Percentiles rank a stretch among this genome's conserved stretches.
These are phyloP conservation scores for Nomada goodeniana DNA, from an alignment of 2,888 invertebrate genomes.

Conservation along the genomic window DNA sequence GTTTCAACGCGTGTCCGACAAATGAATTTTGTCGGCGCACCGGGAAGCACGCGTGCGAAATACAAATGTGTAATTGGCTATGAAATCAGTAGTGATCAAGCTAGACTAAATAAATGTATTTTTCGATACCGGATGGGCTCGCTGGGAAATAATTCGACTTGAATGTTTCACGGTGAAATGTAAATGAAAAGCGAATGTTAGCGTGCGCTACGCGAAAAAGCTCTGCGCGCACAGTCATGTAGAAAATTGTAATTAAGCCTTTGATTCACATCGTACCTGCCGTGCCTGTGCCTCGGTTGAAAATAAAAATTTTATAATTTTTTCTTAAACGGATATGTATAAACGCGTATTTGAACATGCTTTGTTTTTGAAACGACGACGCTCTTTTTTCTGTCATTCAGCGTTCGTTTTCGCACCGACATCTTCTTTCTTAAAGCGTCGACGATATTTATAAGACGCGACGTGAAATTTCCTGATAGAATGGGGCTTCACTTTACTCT, in stretches of 20 bases:
- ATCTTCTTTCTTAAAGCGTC: neutral
- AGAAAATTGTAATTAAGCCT: conserved; percentile 76
- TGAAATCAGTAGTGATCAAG: neutral
- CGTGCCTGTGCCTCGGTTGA: conserved; percentile 40
- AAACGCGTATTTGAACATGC: neutral
- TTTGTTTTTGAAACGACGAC: neutral
- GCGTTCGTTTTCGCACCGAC: neutral
- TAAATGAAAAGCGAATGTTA: conserved; percentile 26
- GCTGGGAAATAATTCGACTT: neutral
- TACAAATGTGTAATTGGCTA: neutral
- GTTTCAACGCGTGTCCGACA: conserved; percentile 26
- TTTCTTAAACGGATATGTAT: neutral
- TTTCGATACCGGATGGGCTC: neutral
- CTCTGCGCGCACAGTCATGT: conserved; percentile 39
- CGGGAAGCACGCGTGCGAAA: neutral
- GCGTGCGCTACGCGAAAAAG: conserved; percentile 51
- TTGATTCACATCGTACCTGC: conserved; percentile 74
- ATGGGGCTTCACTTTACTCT: conserved; percentile 13
- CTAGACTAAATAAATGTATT: neutral
- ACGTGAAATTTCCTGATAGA: conserved; percentile 32
- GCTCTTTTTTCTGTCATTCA: too few species aligned
- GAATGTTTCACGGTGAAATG: neutral
- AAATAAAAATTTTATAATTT: neutral
- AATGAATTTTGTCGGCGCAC: neutral
- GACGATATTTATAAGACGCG: conserved; percentile 27